Conservation (phyloP, 2,113 vertebrate genomes). For the Felis chaus region DNA sequence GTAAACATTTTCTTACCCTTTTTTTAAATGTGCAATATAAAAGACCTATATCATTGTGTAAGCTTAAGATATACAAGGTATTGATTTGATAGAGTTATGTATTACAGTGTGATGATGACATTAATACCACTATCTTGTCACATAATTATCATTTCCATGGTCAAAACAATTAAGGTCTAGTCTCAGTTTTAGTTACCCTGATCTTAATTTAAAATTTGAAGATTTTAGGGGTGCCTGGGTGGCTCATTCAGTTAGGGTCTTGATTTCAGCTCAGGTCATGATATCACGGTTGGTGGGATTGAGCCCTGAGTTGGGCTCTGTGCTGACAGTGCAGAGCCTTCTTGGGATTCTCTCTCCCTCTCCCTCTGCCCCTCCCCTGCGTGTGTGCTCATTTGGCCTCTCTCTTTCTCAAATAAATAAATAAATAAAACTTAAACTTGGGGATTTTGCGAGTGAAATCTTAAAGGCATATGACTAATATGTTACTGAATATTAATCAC, state of each 20-base stretch:
- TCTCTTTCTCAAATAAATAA: no score
- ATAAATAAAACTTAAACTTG: neutral
- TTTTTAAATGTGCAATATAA: neutral
- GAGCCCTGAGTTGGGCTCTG: no score
- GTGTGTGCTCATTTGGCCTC: no score
- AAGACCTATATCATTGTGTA: neutral
- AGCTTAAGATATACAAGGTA: neutral
- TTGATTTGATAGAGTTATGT: neutral
- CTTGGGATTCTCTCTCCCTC: no score
- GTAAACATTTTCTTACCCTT: neutral
- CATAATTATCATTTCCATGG: neutral
- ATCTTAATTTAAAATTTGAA: slow-evolving; percentile 41
- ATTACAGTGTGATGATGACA: neutral
- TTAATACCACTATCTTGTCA: neutral
- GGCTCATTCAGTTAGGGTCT: no score
- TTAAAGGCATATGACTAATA: neutral
- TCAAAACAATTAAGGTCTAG: neutral
- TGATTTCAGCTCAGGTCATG: no score
- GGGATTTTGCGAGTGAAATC: slow-evolving; percentile 13
- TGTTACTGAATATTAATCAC: slow-evolving; percentile 40
- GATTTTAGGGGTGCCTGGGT: neutral
- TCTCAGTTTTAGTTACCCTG: neutral
- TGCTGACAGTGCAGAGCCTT: no score
- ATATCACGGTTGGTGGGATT: no score
- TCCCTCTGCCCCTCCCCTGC: no score